These are phyloP conservation scores for Drosophila takahashii DNA, from an alignment of 1,140 invertebrate genomes.

Conservation along the genomic window DNA sequence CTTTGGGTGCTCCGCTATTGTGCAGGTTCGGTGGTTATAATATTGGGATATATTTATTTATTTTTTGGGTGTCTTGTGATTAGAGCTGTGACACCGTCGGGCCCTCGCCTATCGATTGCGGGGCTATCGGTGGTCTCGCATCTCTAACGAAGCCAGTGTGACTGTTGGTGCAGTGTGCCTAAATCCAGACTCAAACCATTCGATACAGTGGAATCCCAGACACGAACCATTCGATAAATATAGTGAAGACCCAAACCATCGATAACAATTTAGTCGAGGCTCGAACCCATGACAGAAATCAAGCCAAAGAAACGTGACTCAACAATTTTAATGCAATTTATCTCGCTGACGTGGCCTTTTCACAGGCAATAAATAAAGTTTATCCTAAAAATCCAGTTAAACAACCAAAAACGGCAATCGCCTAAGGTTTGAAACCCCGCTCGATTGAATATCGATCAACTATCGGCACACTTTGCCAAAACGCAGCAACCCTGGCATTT, in stretches of 20 bases:
- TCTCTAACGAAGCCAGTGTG: neutral
- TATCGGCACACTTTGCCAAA: neutral
- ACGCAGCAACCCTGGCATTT: slow-evolving; percentile 29
- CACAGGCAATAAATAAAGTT: neutral
- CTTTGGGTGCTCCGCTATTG: neutral
- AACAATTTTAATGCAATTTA: neutral
- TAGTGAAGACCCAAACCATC: neutral
- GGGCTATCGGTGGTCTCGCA: neutral
- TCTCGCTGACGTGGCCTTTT: neutral
- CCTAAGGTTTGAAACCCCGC: neutral
- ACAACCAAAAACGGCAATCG: neutral
- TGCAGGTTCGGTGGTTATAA: neutral
- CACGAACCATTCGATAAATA: neutral
- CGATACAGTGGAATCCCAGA: neutral
- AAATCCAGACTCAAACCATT: neutral
- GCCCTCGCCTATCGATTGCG: neutral
- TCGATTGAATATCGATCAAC: slow-evolving; percentile 1
- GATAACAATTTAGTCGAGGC: neutral
- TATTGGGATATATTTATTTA: neutral
- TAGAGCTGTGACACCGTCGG: neutral
- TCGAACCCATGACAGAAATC: neutral
- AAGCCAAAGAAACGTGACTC: neutral
- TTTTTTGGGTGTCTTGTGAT: slow-evolving; percentile 27
- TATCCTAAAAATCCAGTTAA: no score
- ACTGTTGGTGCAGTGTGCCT: neutral